Evolutionary conservation across 2,797 vertebrate genomes (phyloP), one percentile per base, ranked within the genome.

Genomic region (Brotula barbata): DNA sequence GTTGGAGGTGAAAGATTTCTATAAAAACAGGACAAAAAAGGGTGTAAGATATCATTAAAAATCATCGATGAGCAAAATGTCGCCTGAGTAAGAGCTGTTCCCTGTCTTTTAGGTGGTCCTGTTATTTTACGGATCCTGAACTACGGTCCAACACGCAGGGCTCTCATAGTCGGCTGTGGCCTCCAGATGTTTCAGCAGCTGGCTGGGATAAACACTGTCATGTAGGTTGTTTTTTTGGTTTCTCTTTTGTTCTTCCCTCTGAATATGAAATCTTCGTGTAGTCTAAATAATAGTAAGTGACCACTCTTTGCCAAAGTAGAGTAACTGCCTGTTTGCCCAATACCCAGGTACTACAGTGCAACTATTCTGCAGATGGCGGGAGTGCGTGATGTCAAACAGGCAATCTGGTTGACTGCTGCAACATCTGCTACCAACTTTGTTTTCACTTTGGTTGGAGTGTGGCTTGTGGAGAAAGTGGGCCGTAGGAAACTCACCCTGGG

Each of bases 341-440:
- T 0, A 22, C 64, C 2, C 19, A 99, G 97, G 97, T 99, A 99
- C 84, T 99, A 99, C 89, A 99, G 96, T 22, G 96, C 97, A n/a
- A 99, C 97, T 66, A 99, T 99, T 74, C 90, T 99, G 78, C 97
- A 99, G 90, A 99, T 99, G 97, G 93, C 95, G 0, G 97, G 97
- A 14, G 94, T 99, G 45, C 91, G 93, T 60, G 92, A 99, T 0
- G 94, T 94, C 41, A 94, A 89, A 52, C 90, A 91, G 25, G 96
- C 97, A 0, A 99, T 99, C 83, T 99, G 97, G 97, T 88, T 99
- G 78, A 87, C 97, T 1, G 91, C 95, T 0, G 89, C 91, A 3
- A 97, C 96, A 3, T 95, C 97, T 0, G 95, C 94, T 51, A 97
- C 95, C 75, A 99, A 99, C 88, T 99, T 99, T 71, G 83, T 94